Conservation (phyloP, 2,888 invertebrate genomes). For the Tipula helvola region DNA sequence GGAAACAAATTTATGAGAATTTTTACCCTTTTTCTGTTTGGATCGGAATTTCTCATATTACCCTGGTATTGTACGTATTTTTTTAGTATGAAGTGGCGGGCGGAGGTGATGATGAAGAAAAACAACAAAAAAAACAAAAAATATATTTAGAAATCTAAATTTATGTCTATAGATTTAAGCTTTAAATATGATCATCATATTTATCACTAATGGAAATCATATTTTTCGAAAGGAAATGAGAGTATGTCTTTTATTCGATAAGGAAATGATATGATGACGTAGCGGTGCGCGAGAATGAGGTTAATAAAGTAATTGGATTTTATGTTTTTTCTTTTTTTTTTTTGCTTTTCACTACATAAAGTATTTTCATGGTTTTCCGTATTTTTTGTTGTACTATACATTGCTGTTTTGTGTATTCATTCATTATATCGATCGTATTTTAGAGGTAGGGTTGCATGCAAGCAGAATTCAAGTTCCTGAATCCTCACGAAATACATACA, state of each 20-base stretch:
- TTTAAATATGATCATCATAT: neutral
- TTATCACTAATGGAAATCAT: neutral
- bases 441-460: neutral
- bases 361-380: neutral
- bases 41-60: neutral
- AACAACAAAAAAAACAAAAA: neutral
- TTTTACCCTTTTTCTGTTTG: neutral
- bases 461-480: neutral
- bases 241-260: neutral
- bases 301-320: neutral
- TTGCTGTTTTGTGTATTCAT: neutral
- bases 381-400: neutral
- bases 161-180: neutral
- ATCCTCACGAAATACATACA: neutral
- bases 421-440: neutral
- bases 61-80: neutral
- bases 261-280: neutral
- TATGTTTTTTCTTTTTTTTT: neutral
- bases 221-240: neutral
- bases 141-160: neutral
- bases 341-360: neutral
- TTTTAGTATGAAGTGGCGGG: neutral
- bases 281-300: neutral
- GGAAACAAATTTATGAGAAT: neutral
- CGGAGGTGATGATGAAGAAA: neutral